phyloP scores from a whole-genome alignment of 2,888 invertebrate species.

The Acronicta alni region DNA sequence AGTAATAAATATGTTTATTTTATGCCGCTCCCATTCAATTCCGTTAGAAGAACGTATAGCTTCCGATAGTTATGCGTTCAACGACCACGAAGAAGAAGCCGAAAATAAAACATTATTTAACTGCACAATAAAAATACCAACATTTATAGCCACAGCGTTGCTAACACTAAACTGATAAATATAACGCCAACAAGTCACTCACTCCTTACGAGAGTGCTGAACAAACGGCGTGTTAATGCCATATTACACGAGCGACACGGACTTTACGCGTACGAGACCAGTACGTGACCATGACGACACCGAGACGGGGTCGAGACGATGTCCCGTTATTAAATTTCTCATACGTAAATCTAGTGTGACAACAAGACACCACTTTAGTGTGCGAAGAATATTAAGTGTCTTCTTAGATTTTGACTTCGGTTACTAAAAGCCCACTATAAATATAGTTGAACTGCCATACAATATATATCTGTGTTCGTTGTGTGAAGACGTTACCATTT shows the following conservation, averaged over 20 bases:
- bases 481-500: conserved; percentile 28
- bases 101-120: conserved; percentile 39
- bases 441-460: conserved; percentile 30
- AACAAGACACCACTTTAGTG: conserved; percentile 21
- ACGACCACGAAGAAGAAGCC: conserved; percentile 9
- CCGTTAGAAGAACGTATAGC: conserved; percentile 14
- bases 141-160: conserved; percentile 37
- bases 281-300: conserved; percentile 18
- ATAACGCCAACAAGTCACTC: conserved; percentile 32
- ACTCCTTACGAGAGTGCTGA: conserved; percentile 20
- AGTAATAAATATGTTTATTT: conserved; percentile 11
- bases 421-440: conserved; percentile 9
- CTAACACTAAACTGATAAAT: conserved; percentile 37
- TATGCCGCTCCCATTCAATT: conserved; percentile 13
- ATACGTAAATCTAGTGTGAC: conserved; percentile 35
- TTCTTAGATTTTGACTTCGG: conserved; percentile 19
- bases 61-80: conserved; percentile 19
- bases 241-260: conserved; percentile 33
- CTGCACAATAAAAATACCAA: conserved; percentile 35
- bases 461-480: no score
- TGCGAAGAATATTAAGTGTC: conserved; percentile 32
- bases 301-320: conserved; percentile 22
- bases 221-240: conserved; percentile 47
- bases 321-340: conserved; percentile 46
- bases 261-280: conserved; percentile 19